Evolutionary conservation across 1,140 invertebrate genomes (phyloP).

Genomic region (Brachionus manjavacas): DNA sequence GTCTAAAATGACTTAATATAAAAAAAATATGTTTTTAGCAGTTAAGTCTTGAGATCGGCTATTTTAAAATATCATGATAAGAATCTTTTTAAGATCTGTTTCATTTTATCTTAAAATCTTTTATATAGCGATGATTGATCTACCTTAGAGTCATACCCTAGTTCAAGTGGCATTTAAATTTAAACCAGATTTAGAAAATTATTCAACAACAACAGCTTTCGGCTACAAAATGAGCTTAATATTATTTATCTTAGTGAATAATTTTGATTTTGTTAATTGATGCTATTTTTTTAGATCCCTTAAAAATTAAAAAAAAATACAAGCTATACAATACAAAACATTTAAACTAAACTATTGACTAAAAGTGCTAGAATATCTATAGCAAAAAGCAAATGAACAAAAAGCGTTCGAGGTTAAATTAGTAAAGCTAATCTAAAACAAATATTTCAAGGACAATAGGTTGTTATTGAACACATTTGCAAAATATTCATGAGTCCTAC

Average conservation of each 20-base stretch:
- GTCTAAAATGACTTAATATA: too few species aligned
- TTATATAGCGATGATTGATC: too few species aligned
- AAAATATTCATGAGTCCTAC: neutral
- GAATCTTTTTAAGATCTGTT: too few species aligned
- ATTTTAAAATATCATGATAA: too few species aligned
- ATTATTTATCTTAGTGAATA: neutral
- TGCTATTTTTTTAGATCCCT: constrained; percentile 13
- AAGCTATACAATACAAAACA: neutral
- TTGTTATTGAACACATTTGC: constrained; percentile 11
- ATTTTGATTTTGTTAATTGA: neutral
- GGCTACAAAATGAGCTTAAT: neutral
- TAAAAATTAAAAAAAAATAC: neutral
- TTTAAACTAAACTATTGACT: neutral
- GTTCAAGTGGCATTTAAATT: neutral
- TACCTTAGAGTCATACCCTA: too few species aligned
- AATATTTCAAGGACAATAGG: neutral
- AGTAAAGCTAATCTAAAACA: constrained; percentile 19
- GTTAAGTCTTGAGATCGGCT: too few species aligned
- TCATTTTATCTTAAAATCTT: too few species aligned
- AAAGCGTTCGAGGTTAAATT: constrained; percentile 1
- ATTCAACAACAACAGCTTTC: constrained; percentile 38
- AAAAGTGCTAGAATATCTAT: neutral
- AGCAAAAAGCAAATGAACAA: neutral
- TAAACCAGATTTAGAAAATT: neutral
- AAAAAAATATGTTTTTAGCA: too few species aligned